phyloP scores from a whole-genome alignment of 2,113 vertebrate genomes.

The Macquaria ambigua region DNA sequence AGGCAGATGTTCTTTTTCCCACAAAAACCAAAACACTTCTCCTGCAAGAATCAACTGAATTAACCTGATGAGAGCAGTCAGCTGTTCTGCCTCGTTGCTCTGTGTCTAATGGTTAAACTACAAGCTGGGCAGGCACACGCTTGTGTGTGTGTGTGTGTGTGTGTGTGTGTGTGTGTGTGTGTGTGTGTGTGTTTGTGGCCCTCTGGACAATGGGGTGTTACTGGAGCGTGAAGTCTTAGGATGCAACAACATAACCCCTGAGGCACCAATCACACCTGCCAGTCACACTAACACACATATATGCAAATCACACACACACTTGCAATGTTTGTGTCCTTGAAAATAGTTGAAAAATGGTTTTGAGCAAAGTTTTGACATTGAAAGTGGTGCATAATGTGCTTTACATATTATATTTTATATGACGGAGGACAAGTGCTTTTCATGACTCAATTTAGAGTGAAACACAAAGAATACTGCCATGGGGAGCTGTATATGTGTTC shows the following conservation, averaged over 20 bases:
- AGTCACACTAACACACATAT: slow-evolving; percentile 35
- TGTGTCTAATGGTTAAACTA: slow-evolving; percentile 56
- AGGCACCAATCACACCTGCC: slow-evolving; percentile 68
- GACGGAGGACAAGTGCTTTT: not conserved
- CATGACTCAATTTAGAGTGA: not conserved
- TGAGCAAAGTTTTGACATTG: slow-evolving; percentile 15
- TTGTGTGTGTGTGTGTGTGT: not conserved
- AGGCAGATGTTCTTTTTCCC: slow-evolving; percentile 26
- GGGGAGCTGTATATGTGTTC: not conserved
- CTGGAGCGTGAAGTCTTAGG: slow-evolving; percentile 56
- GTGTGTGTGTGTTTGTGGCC: slow-evolving; percentile 27
- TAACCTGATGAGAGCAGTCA: slow-evolving; percentile 52
- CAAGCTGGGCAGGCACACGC: slow-evolving; percentile 50
- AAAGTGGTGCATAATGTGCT: not conserved
- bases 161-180: not conserved
- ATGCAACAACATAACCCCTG: slow-evolving; percentile 49
- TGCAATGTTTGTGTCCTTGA: not conserved
- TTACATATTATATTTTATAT: not conserved
- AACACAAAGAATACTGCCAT: not conserved
- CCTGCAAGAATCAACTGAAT: slow-evolving; percentile 19
- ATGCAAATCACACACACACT: slow-evolving; percentile 1
- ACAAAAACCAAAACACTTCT: not conserved
- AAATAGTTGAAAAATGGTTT: not conserved
- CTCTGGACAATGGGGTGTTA: slow-evolving; percentile 59
- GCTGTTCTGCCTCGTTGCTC: slow-evolving; percentile 59